Base-by-base conservation (phyloP, 2,113 vertebrate species). In the Daphoenositta chrysoptera region DNA sequence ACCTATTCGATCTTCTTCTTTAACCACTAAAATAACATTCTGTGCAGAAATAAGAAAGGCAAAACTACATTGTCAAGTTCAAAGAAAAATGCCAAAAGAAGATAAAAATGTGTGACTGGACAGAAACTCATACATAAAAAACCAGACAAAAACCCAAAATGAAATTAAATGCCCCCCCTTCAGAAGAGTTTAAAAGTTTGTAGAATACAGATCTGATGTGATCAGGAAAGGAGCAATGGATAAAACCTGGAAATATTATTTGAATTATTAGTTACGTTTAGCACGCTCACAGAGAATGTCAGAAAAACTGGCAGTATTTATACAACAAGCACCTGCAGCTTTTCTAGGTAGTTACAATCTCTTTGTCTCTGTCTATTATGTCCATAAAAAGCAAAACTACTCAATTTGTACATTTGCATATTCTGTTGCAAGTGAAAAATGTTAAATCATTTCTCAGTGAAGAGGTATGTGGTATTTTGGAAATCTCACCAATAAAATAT, bases 281-380 rank as follows among this genome's bases (percentile, higher is more conserved):
- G 33, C 18, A 76, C 0, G 0, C 3, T 7, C 11, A 54, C 1
- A 81, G 20, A 7, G 11, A 68, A 79, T 0, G 1, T 5, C 13
- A 61, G 37, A 80, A 68, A 50, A 89, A 35, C 6, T 30, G 18
- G 4, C 1, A 5, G 54, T 54, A 51, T 42, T 69, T 54, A 27
- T 24, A 58, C 7, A 26, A 51, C 24, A 65, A 70, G 11, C 6
- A 60, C 31, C 16, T 45, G 7, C 11, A 47, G n/a, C 4, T 83
- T 87, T 87, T 66, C 35, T 51, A 39, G 13, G 21, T 63, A 61
- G 11, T 54, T 69, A 60, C 11, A 77, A 64, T 69, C 1, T 13
- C 9, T 33, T 69, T 44, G 17, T 13, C 9, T 33, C 64, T 44
- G 17, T n/a, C 31, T 50, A 47, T 35, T 82, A 56, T 79, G 39